Percentiles rank a stretch among this genome's conserved stretches.
These are phyloP conservation scores for Mesochorus sp. DNA, from an alignment of 2,888 invertebrate species.

Conservation along the genomic window DNA sequence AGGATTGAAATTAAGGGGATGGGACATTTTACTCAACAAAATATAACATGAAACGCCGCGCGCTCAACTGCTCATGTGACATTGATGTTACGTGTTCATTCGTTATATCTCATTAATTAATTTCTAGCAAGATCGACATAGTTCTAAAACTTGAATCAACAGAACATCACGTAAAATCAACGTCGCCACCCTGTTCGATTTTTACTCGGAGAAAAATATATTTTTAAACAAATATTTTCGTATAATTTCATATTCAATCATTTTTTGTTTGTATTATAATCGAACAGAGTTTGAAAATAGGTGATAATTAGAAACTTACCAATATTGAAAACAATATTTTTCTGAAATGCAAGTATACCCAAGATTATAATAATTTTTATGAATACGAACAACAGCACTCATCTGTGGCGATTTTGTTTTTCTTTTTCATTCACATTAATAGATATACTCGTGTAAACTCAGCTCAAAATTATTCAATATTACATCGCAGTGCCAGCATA, in stretches of 20 bases:
- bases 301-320: conserved; percentile 72
- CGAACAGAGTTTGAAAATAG: conserved; percentile 49
- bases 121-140: not conserved
- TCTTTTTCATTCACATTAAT: conserved; percentile 12
- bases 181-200: conserved; percentile 54
- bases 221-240: not conserved
- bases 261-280: not conserved
- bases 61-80: conserved; percentile 34
- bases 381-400: conserved; percentile 76
- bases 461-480: conserved; percentile 56
- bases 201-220: not conserved
- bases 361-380: conserved; percentile 73
- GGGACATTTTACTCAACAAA: conserved; percentile 36
- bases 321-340: conserved; percentile 72
- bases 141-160: not conserved
- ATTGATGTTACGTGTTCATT: conserved; percentile 29
- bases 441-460: not conserved
- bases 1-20: conserved; percentile 27
- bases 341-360: conserved; percentile 78
- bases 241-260: not conserved
- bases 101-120: not conserved
- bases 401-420: conserved; percentile 67
- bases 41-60: conserved; percentile 56
- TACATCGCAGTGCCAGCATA: conserved; percentile 71
- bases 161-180: conserved; percentile 43